These are phyloP conservation scores for Drosophila santomea DNA, from an alignment of 1,140 invertebrate genomes.

Conservation along the genomic window DNA sequence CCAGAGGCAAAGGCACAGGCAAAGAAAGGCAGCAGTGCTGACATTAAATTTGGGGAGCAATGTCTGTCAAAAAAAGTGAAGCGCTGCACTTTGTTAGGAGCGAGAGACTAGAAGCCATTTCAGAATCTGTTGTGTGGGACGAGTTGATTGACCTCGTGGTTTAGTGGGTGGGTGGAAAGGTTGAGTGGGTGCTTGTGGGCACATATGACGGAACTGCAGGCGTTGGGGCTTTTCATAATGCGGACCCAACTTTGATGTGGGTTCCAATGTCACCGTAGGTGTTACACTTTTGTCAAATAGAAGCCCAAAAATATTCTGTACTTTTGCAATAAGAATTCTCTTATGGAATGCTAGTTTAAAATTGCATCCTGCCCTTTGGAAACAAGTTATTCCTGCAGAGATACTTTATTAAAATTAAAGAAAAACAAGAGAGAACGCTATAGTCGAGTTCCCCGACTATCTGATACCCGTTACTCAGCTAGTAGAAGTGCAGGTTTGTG, in stretches of 20 bases:
- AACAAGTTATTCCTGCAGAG: too few species aligned
- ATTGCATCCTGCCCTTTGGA: too few species aligned
- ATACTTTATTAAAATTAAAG: neutral
- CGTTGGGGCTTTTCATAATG: slow-evolving; percentile 67
- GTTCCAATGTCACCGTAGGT: slow-evolving; percentile 21
- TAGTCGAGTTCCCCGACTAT: too few species aligned
- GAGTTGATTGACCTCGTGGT: slow-evolving; percentile 55
- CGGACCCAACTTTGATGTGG: slow-evolving; percentile 63
- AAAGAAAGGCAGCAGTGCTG: slow-evolving; percentile 42
- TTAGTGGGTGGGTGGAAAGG: neutral
- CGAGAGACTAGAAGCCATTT: slow-evolving; percentile 30
- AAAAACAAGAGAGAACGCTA: too few species aligned
- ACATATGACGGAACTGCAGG: slow-evolving; percentile 55
- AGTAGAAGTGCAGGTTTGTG: too few species aligned
- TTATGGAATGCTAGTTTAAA: too few species aligned
- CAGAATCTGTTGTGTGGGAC: slow-evolving; percentile 41
- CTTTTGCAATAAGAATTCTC: too few species aligned
- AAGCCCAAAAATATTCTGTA: neutral
- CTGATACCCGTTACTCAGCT: too few species aligned
- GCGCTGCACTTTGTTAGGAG: slow-evolving; percentile 53
- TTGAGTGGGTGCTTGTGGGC: neutral
- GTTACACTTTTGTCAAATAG: neutral
- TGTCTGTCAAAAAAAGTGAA: slow-evolving; percentile 73
- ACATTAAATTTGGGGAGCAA: slow-evolving; percentile 76
- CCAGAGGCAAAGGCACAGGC: slow-evolving; percentile 43